These are phyloP conservation scores for Cercopithecus neglectus DNA, from an alignment of 2,797 vertebrate species.

Conservation along the genomic window DNA sequence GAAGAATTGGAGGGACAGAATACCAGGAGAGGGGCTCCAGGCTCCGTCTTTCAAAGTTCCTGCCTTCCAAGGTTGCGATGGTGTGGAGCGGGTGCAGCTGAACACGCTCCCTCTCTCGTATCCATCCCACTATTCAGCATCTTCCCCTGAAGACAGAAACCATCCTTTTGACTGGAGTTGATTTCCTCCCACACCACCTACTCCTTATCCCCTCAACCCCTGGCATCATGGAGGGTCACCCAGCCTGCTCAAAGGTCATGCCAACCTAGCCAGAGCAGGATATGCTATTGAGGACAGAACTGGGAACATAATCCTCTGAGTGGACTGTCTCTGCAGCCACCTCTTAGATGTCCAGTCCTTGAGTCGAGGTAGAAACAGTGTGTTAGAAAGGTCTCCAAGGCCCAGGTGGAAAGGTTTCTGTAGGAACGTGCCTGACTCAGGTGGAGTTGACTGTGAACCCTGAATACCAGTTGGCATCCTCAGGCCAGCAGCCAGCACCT, in stretches of 20 bases:
- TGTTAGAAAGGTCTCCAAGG: background rate
- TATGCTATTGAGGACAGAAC: background rate
- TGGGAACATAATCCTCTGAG: background rate
- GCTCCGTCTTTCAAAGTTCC: background rate
- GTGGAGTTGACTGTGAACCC: background rate
- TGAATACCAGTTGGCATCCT: background rate
- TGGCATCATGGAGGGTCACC: background rate
- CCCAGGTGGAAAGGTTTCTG: background rate
- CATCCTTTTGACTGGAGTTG: background rate
- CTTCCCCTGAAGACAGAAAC: background rate
- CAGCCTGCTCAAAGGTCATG: background rate
- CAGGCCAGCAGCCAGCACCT: background rate
- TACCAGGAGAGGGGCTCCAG: background rate
- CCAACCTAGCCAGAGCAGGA: background rate
- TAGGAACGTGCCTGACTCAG: background rate
- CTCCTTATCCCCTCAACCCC: background rate
- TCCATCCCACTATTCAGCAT: rapidly evolving
- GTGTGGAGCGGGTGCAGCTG: too few relatives aligned
- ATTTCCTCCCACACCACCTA: background rate
- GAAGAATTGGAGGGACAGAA: background rate
- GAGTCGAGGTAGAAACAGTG: background rate
- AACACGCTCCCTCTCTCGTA: rapidly evolving
- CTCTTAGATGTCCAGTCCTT: background rate
- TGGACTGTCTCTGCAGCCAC: background rate
- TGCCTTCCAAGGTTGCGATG: background rate